Evolutionary conservation across 2,888 invertebrate species (phyloP).

Genomic region (Therioaphis trifolii): DNA sequence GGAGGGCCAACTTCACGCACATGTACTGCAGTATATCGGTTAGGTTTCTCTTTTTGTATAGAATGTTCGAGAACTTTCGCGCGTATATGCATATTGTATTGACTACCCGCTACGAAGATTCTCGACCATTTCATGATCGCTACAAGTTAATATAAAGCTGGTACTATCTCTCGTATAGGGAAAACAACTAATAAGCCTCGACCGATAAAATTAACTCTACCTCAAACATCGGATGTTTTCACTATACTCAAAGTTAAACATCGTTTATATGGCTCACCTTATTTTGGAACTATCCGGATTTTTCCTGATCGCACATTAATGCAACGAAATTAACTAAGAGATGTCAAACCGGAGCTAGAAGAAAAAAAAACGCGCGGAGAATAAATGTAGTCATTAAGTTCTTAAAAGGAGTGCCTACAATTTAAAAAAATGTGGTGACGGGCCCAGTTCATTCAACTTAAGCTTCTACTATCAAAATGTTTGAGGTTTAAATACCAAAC

Average conservation of each 20-base stretch:
- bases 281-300: background rate
- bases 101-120: background rate
- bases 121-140: background rate
- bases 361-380: background rate
- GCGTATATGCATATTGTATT: too few species aligned
- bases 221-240: background rate
- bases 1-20: too few species aligned
- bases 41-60: background rate
- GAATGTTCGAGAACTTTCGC: background rate
- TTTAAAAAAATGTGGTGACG: too few species aligned
- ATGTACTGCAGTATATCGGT: background rate
- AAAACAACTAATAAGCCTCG: too few species aligned
- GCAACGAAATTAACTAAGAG: conserved; percentile 6
- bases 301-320: background rate
- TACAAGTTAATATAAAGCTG: too few species aligned
- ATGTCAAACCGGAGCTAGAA: background rate
- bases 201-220: background rate
- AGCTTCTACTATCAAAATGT: too few species aligned
- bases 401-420: too few species aligned
- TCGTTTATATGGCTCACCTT: background rate
- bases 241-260: background rate
- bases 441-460: too few species aligned
- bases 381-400: background rate
- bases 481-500: too few species aligned
- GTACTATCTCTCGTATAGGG: too few species aligned